Percentiles rank a stretch among this genome's conserved stretches.
Conservation (phyloP, 2,888 invertebrate species). For the Agrypnus murinus region DNA sequence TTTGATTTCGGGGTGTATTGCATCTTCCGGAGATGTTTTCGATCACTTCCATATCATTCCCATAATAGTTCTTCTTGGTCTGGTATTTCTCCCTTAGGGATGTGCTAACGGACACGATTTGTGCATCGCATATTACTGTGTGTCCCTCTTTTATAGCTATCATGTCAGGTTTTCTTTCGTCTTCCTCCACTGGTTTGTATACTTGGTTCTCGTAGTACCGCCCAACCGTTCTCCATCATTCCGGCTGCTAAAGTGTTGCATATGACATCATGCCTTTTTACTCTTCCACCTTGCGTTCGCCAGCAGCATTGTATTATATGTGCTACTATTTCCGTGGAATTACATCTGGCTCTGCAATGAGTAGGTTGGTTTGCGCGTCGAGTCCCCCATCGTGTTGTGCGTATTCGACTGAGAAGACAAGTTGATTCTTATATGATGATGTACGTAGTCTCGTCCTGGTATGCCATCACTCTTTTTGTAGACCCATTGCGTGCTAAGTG, state of each 20-base stretch:
- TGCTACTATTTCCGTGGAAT: conserved; percentile 61
- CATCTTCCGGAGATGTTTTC: too few species aligned
- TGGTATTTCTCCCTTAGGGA: neutral
- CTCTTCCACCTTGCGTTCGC: conserved; percentile 64
- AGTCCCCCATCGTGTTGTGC: neutral
- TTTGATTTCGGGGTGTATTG: neutral
- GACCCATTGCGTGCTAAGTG: conserved; percentile 49
- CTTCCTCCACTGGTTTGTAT: neutral
- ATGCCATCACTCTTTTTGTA: too few species aligned
- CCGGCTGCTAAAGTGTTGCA: conserved; percentile 50
- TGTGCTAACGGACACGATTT: neutral
- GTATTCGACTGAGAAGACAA: too few species aligned
- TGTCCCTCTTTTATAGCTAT: neutral
- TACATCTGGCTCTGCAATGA: conserved; percentile 62
- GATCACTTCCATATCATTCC: too few species aligned
- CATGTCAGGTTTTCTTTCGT: conserved; percentile 1
- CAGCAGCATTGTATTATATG: conserved; percentile 63
- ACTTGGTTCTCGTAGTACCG: neutral
- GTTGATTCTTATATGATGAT: conserved; percentile 59
- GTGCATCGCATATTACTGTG: too few species aligned
- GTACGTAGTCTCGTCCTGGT: too few species aligned
- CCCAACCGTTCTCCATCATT: neutral
- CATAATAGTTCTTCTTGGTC: neutral
- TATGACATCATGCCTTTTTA: conserved; percentile 63
- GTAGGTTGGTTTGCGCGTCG: neutral